phyloP scores from a whole-genome alignment of 1,140 invertebrate species.

The Sycophila sp. region DNA sequence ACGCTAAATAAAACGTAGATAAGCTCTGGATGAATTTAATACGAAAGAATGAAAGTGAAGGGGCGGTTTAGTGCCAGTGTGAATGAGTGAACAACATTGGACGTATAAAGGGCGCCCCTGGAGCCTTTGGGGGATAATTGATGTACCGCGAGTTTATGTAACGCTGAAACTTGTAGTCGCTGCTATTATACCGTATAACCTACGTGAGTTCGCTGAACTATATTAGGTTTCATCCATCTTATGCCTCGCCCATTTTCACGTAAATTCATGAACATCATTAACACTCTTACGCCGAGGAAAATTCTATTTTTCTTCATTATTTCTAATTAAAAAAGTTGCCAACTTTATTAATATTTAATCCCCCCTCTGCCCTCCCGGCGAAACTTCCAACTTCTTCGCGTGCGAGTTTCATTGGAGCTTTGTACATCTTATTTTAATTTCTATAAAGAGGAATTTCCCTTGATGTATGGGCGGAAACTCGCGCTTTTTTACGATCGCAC shows the following conservation, averaged over 20 bases:
- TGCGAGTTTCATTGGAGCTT: no score
- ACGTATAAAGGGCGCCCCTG: neutral
- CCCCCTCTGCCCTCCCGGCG: neutral
- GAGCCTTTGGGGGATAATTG: constrained; percentile 28
- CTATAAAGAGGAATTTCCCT: no score
- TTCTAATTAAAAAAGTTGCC: constrained; percentile 12
- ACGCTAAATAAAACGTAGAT: no score
- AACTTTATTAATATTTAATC: constrained; percentile 1
- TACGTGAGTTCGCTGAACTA: constrained; percentile 16
- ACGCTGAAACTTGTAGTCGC: constrained; percentile 30
- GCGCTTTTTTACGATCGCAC: no score
- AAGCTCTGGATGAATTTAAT: no score
- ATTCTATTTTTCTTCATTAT: neutral
- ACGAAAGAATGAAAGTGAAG: neutral
- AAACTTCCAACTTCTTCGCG: no score
- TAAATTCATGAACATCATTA: constrained; percentile 16
- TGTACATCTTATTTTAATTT: no score
- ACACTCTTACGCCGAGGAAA: neutral
- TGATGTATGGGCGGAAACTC: no score
- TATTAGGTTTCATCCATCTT: constrained; percentile 45
- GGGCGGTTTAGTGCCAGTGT: neutral
- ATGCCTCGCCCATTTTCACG: neutral
- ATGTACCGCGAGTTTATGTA: constrained; percentile 32
- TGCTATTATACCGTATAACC: constrained; percentile 5
- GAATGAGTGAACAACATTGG: neutral